phyloP scores from a whole-genome alignment of 92 coral and sea anemone genomes.

The Porites cylindrica region DNA sequence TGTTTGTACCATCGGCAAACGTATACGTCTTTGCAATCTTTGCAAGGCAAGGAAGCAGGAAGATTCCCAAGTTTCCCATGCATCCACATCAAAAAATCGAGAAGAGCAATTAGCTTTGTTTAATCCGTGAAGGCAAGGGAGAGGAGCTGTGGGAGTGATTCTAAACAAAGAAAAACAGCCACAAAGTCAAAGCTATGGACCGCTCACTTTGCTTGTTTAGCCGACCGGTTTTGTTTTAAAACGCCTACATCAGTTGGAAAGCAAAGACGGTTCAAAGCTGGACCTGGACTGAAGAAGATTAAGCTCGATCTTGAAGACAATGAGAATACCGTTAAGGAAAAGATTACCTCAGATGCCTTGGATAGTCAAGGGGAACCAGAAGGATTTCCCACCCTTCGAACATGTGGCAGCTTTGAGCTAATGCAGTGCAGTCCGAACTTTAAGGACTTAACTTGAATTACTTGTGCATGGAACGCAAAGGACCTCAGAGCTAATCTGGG shows the following conservation, averaged over 20 bases:
- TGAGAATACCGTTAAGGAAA: slow-evolving; percentile 60
- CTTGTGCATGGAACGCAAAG: slow-evolving; percentile 58
- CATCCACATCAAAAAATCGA: slow-evolving; percentile 26
- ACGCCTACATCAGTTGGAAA: slow-evolving; percentile 66
- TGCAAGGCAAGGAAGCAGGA: slow-evolving; percentile 15
- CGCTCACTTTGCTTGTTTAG: slow-evolving; percentile 69
- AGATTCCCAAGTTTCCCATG: neutral
- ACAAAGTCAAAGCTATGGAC: slow-evolving; percentile 28
- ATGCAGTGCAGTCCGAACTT: slow-evolving; percentile 60
- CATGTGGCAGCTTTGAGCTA: slow-evolving; percentile 69
- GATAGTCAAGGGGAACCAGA: slow-evolving; percentile 38
- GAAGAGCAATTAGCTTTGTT: slow-evolving; percentile 32
- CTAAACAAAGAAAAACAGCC: neutral
- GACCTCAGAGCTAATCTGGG: slow-evolving; percentile 49
- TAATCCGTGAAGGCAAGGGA: slow-evolving; percentile 4
- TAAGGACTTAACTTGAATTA: slow-evolving; percentile 52
- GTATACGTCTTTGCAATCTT: slow-evolving; percentile 51
- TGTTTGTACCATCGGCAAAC: slow-evolving; percentile 52
- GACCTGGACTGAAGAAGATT: slow-evolving; percentile 73
- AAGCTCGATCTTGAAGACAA: slow-evolving; percentile 66
- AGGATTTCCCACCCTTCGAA: slow-evolving; percentile 69
- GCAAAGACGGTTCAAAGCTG: slow-evolving; percentile 68
- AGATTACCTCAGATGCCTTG: slow-evolving; percentile 57
- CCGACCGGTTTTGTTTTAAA: slow-evolving; percentile 42
- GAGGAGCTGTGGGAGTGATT: slow-evolving; percentile 25